Conservation (phyloP, 2,888 invertebrate species). For the Phorcus lineatus region DNA sequence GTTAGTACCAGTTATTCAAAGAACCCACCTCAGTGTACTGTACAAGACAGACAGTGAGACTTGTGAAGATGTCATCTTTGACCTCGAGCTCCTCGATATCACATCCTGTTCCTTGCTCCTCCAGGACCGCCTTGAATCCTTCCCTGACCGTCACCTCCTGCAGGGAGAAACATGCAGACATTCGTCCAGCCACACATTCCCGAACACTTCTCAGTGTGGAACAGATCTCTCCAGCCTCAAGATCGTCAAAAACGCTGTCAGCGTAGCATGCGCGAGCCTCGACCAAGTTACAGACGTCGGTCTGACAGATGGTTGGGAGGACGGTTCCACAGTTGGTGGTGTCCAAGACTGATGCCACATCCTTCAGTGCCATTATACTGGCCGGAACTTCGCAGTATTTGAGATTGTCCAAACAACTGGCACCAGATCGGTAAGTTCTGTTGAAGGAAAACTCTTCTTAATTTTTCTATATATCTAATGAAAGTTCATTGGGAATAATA, state of each 20-base stretch:
- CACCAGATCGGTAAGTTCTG: background rate
- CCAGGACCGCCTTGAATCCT: background rate
- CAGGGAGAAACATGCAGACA: background rate
- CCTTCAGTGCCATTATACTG: background rate
- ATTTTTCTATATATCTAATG: no score
- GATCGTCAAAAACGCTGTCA: background rate
- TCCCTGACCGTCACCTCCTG: background rate
- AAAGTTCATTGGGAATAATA: no score
- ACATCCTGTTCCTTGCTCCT: background rate
- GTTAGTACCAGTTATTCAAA: no score
- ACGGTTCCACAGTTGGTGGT: background rate
- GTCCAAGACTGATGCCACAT: background rate
- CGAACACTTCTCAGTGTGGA: background rate
- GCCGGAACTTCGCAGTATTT: background rate
- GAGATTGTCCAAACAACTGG: background rate
- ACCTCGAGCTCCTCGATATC: background rate
- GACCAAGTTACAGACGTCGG: background rate
- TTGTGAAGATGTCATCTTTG: background rate
- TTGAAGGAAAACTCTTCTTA: no score
- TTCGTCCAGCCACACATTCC: background rate
- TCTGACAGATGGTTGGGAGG: background rate
- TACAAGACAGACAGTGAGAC: background rate
- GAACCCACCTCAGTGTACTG: background rate
- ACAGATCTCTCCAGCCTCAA: background rate
- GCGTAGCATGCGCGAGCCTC: background rate